Evolutionary conservation across 2,113 vertebrate species (phyloP), one percentile per base, ranked within the genome.

Genomic region (Cathartes aura): DNA sequence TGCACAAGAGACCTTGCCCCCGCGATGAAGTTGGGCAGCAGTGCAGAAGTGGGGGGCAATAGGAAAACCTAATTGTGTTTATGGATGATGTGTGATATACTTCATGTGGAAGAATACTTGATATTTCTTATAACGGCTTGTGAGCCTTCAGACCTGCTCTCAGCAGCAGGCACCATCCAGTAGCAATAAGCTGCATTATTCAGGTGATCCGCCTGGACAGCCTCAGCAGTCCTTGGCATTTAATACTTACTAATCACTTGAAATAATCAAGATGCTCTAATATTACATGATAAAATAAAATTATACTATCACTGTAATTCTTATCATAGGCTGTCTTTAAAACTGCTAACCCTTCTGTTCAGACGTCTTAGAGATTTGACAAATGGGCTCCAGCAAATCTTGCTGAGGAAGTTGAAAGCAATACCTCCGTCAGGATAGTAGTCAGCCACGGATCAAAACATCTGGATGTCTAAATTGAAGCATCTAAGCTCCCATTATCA

Each of bases 1-100:
- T 79, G 18, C 56, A 43, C 70, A 79, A 53, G 22, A 43, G 27
- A 82, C 17, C 38, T 79, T n/a, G 24, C 7, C 19, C 9, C 22
- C 3, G 3, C 0, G 0, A 18, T 16, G 48, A 82, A 70, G 17
- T 38, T 66, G 21, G 13, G 19, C 24, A 58, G 20, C 26, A 4
- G 1, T 16, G 30, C 38, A 19, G 34, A 60, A 88, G 15, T 47
- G 15, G 34, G 16, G 34, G 20, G 12, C 27, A 67, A 47, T 1
- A 63, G 36, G 40, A n/a, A 43, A 91, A 81, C 58, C 5, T 23
- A 32, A 24, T 21, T 60, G 6, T 40, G 30, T 63, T 64, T 60
- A 43, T 60, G 50, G 19, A 53, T 82, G 48, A 42, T 24, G 18
- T 36, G 12, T 45, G 50, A 82, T 50, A 88, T 38, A 21, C 5